Evolutionary conservation across 2,113 vertebrate species (phyloP).

Genomic region (Otis tarda): DNA sequence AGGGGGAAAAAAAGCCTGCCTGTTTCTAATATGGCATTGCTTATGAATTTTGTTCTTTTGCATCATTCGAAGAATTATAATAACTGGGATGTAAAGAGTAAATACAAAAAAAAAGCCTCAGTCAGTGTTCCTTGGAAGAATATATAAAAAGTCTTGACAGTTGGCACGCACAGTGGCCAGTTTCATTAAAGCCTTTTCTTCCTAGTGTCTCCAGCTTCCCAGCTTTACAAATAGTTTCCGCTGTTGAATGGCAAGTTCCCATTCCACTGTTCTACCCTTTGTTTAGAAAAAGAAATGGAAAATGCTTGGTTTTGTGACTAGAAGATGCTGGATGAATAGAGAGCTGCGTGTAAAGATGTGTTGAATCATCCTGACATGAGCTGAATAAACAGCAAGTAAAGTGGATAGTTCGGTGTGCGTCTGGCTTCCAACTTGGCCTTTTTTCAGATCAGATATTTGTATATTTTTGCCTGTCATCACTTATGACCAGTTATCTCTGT

Average conservation of each 20-base stretch:
- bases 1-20: neutral
- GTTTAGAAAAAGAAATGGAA: conserved; percentile 61
- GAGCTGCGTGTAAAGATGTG: conserved; percentile 18
- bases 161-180: conserved; percentile 49
- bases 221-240: conserved; percentile 70
- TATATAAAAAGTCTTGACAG: conserved; percentile 42
- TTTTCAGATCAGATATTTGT: conserved; percentile 46
- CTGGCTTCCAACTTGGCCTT: conserved; percentile 41
- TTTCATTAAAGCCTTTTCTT: conserved; percentile 70
- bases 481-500: conserved; percentile 47
- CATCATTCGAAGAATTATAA: neutral
- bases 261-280: conserved; percentile 50
- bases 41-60: neutral
- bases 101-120: conserved; percentile 38
- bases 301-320: conserved; percentile 55
- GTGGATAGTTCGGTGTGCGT: neutral
- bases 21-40: neutral
- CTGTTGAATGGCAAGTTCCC: conserved; percentile 67
- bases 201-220: conserved; percentile 59
- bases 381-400: conserved; percentile 42
- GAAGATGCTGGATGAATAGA: conserved; percentile 51
- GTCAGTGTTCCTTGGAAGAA: conserved; percentile 45
- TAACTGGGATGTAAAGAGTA: conserved; percentile 41
- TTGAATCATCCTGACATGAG: conserved; percentile 59
- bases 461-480: conserved; percentile 6